Percentiles rank a stretch among this genome's conserved stretches.
phyloP scores from a whole-genome alignment of 2,113 vertebrate species.

The Blennius ocellaris region DNA sequence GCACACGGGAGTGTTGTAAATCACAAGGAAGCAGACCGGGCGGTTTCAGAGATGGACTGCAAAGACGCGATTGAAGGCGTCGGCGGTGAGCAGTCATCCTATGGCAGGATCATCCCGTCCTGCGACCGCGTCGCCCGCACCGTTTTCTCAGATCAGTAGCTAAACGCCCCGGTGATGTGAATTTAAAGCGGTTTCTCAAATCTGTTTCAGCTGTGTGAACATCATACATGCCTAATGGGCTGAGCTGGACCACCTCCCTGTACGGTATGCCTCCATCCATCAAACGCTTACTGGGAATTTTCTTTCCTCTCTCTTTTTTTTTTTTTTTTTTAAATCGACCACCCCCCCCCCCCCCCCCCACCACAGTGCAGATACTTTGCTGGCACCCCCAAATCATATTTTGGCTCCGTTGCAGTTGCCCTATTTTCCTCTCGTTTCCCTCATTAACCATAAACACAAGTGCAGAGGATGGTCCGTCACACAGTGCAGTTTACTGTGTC shows the following conservation, averaged over 20 bases:
- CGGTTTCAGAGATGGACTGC: slow-evolving; percentile 36
- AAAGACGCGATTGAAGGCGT: slow-evolving; percentile 35
- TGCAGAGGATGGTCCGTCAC: slow-evolving; percentile 43
- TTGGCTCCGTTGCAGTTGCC: slow-evolving; percentile 37
- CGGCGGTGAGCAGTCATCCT: slow-evolving; percentile 28
- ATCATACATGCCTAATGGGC: slow-evolving; percentile 38
- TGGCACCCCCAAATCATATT: slow-evolving; percentile 41
- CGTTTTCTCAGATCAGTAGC: slow-evolving; percentile 32
- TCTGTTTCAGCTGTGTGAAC: slow-evolving; percentile 33
- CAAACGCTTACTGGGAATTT: slow-evolving; percentile 37
- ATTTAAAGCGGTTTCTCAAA: slow-evolving; percentile 43
- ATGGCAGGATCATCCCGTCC: slow-evolving; percentile 10
- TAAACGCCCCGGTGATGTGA: slow-evolving; percentile 23
- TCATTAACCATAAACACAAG: slow-evolving; percentile 58
- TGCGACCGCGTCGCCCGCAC: slow-evolving; percentile 29
- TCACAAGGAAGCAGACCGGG: slow-evolving; percentile 28
- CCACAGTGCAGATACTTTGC: slow-evolving; percentile 39
- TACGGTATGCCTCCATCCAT: slow-evolving; percentile 40
- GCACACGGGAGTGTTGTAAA: slow-evolving; percentile 18
- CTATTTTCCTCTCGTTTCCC: slow-evolving; percentile 52
- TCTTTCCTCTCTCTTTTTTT: slow-evolving; percentile 4
- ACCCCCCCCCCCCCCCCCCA: too few species aligned
- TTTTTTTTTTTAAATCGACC: too few species aligned
- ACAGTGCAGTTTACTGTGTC: slow-evolving; percentile 51
- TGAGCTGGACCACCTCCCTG: slow-evolving; percentile 41